Evolutionary conservation across 2,797 vertebrate genomes (phyloP).

Genomic region (Karalla daura): DNA sequence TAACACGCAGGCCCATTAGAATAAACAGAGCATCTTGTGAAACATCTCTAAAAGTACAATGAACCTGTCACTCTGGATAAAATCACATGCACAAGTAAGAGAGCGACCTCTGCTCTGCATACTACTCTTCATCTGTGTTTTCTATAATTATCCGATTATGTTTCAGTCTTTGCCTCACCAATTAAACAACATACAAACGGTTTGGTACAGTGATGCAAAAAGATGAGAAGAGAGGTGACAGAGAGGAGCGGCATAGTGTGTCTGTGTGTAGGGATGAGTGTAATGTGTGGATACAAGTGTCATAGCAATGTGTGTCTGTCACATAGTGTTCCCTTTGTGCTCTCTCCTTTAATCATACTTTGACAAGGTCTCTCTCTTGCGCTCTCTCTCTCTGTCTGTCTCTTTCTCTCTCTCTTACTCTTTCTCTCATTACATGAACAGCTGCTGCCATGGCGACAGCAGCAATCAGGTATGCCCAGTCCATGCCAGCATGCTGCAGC

Average conservation of each 20-base stretch:
- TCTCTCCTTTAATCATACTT: slow-evolving; percentile 58
- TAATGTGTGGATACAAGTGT: not conserved
- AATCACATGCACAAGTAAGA: not conserved
- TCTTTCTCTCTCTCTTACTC: slow-evolving; percentile 6
- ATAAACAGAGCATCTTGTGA: not conserved
- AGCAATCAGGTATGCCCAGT: slow-evolving; percentile 69
- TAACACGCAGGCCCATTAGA: not conserved
- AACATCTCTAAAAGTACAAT: too few relatives aligned
- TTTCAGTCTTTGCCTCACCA: slow-evolving; percentile 3
- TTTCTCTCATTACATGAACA: slow-evolving; percentile 50
- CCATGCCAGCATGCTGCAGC: slow-evolving; percentile 38
- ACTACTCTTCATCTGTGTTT: slow-evolving; percentile 6
- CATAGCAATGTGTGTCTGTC: slow-evolving; percentile 17
- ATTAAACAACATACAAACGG: not conserved
- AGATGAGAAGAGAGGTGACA: not conserved
- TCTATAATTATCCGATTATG: slow-evolving; percentile 13
- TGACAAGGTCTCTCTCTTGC: slow-evolving; percentile 30
- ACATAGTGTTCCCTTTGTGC: slow-evolving; percentile 33
- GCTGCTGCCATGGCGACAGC: slow-evolving; percentile 74
- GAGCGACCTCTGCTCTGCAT: slow-evolving; percentile 4
- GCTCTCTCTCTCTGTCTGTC: slow-evolving; percentile 1
- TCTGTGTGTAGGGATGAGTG: not conserved
- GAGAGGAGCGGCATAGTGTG: not conserved
- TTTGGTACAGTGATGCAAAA: not conserved
- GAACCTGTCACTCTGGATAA: not conserved